Evolutionary conservation across 2,888 invertebrate species (phyloP), one percentile per base, ranked within the genome.

Genomic region (Apoderus coryli): DNA sequence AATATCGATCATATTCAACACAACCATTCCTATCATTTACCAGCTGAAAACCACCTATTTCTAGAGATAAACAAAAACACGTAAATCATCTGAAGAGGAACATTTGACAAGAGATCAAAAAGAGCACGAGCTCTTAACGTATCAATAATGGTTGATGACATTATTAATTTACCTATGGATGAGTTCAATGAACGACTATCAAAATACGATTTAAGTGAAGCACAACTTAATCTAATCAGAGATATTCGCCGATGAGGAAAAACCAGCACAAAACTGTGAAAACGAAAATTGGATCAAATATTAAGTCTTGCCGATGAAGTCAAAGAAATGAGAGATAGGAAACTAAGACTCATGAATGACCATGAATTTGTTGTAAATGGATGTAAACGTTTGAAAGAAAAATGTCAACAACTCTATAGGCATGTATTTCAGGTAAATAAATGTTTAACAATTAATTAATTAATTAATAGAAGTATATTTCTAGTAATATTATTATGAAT

Each of bases 231-330:
- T n/a, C n/a, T n/a, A 19, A 90, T 95, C 37, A 65, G 92, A 38
- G 93, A 95, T 53, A 95, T 95, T 24, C 62, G 95, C 23, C 31
- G 41, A 28, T 16, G 44, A 27, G 45, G 44, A 6, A 45, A 45
- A 26, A 45, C 96, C 96, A 0, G 96, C 96, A 0, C 93, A 96
- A 56, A 96, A 96, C 63, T 98, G 96, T 60, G 98, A 42, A 93
- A 93, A 52, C 75, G 95, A 31, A 95, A 95, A 53, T 62, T 90
- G 37, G 89, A 90, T 60, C 90, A 90, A 61, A 89, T 93, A n/a
- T n/a, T 85, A 22, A 81, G 76, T 22, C 65, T 95, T 22, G 90
- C 92, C 31, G 90, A 90, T 56, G 92, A 93, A 56, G 89, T 93
- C 22, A 78, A 81, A 46, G 76, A 78, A 14, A 81, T 92, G 57